Conservation (phyloP, 1,140 invertebrate species). For the Papilio polytes region DNA sequence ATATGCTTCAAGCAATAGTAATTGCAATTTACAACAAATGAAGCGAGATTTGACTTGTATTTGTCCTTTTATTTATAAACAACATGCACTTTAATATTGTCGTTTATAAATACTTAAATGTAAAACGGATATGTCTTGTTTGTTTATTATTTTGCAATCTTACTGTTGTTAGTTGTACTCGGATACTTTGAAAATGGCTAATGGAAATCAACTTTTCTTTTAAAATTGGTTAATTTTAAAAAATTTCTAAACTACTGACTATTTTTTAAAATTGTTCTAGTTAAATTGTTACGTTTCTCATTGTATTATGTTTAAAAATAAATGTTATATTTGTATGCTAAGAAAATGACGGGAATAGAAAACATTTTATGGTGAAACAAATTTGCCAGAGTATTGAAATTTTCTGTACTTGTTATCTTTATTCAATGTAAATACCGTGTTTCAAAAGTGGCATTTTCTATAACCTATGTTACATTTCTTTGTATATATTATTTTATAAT, state of each 20-base stretch:
- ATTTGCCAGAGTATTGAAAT: too few species aligned
- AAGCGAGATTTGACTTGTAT: not conserved
- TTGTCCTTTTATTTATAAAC: not conserved
- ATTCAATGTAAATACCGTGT: slow-evolving; percentile 1
- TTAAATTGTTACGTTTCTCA: not conserved
- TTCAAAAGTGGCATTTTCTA: not conserved
- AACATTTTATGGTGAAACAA: too few species aligned
- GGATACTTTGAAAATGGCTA: not conserved
- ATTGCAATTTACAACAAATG: not conserved
- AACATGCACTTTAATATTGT: not conserved
- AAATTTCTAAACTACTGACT: too few species aligned
- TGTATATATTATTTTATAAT: not conserved
- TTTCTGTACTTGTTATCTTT: not conserved
- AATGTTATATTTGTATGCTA: not conserved
- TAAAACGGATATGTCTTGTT: not conserved
- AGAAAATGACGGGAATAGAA: not conserved
- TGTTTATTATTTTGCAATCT: not conserved
- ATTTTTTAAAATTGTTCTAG: not conserved
- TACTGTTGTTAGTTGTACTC: not conserved
- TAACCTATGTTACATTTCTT: not conserved
- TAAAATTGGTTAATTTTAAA: not conserved
- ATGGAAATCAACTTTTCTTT: not conserved
- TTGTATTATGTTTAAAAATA: not conserved
- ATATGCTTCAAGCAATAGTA: not conserved
- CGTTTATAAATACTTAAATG: not conserved